These are phyloP conservation scores for Lithobates pipiens DNA, from an alignment of 2,797 vertebrate species.

Conservation along the genomic window DNA sequence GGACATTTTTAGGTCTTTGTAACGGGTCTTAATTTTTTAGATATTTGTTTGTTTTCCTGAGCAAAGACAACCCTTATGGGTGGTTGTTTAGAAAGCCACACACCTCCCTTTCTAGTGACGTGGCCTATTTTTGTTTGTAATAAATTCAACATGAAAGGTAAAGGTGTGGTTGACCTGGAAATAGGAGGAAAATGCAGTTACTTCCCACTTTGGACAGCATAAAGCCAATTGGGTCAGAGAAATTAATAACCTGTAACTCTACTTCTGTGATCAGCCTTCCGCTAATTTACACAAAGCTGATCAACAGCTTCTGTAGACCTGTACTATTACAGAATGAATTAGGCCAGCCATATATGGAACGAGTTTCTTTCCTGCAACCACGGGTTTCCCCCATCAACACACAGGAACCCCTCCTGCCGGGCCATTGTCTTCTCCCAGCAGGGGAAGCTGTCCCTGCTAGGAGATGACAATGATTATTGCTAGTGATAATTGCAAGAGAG, in stretches of 20 bases:
- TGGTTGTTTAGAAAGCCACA: background rate
- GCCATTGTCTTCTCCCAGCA: too few species aligned
- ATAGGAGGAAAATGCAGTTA: conserved; percentile 1
- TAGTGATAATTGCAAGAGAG: too few species aligned
- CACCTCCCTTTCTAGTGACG: background rate
- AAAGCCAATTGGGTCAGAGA: conserved; percentile 45
- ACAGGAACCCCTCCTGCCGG: too few species aligned
- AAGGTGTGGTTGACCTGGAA: conserved; percentile 39
- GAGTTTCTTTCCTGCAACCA: too few species aligned
- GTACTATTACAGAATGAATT: background rate
- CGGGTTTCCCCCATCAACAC: too few species aligned
- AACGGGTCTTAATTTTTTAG: too few species aligned
- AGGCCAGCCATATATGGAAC: background rate
- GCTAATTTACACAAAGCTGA: too few species aligned
- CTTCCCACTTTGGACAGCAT: background rate
- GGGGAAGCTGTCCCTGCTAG: too few species aligned
- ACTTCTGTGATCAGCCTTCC: background rate
- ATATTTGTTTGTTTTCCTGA: too few species aligned
- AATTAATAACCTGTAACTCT: conserved; percentile 50
- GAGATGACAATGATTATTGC: too few species aligned
- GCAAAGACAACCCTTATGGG: background rate
- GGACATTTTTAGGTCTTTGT: too few species aligned
- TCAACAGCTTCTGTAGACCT: too few species aligned
- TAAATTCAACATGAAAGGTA: conserved; percentile 24
- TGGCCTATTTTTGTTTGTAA: conserved; percentile 13